A percentile compares a stretch with the other conserved stretches of the same genome.
phyloP scores from a whole-genome alignment of 2,888 invertebrate genomes.

The Serripes groenlandicus region DNA sequence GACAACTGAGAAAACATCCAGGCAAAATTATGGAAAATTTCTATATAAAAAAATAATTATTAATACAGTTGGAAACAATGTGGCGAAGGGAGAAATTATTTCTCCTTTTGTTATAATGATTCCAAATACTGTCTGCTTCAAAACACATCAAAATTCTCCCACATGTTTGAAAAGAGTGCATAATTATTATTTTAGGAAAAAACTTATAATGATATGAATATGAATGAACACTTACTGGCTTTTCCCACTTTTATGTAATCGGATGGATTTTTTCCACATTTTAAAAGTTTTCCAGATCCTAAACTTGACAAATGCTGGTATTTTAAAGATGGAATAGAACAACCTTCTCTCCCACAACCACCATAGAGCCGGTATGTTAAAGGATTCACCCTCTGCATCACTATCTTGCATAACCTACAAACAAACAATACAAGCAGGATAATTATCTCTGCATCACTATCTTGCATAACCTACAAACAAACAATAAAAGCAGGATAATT shows the following conservation, averaged over 20 bases:
- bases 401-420: constrained; percentile 75
- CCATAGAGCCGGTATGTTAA: constrained; percentile 81
- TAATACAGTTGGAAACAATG: no score
- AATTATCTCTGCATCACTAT: not conserved
- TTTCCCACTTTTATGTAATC: constrained; percentile 78
- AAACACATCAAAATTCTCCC: no score
- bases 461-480: not conserved
- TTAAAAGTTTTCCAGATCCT: constrained; percentile 84
- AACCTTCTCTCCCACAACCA: constrained; percentile 85
- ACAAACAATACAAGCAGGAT: not conserved
- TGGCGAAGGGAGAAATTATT: no score
- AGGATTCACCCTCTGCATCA: constrained; percentile 73
- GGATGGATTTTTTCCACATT: constrained; percentile 81
- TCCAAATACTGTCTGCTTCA: no score
- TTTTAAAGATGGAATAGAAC: constrained; percentile 79
- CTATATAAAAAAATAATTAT: no score
- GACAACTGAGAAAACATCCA: no score
- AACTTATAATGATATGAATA: no score
- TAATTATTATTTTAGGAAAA: no score
- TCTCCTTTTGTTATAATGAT: no score
- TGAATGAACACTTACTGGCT: constrained; percentile 80
- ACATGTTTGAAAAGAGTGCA: no score
- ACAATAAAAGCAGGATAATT: no score
- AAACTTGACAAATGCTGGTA: constrained; percentile 84
- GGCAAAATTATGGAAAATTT: no score